phyloP scores from a whole-genome alignment of 2,797 vertebrate genomes.

The Tenualosa thibaudeaui region DNA sequence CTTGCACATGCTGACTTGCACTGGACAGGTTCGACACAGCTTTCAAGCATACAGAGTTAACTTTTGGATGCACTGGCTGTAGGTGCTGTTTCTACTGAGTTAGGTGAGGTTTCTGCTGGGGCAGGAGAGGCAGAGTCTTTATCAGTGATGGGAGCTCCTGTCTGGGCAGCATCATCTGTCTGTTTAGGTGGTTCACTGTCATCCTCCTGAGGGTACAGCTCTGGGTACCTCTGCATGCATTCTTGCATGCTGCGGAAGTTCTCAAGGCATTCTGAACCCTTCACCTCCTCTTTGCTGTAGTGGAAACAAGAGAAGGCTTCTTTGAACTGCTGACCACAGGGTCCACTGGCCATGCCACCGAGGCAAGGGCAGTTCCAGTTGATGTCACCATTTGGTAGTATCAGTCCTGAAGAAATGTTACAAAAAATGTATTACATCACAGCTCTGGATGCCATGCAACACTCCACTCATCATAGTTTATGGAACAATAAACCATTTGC shows the following conservation, averaged over 20 bases:
- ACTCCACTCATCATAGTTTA: neutral
- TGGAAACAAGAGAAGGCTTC: slow-evolving; percentile 98
- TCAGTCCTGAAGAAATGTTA: slow-evolving; percentile 75
- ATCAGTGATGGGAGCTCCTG: slow-evolving; percentile 39
- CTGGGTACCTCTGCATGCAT: slow-evolving; percentile 94
- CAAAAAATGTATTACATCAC: neutral
- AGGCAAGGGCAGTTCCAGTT: slow-evolving; percentile 98
- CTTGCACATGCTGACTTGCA: neutral
- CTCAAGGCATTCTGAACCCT: slow-evolving; percentile 92
- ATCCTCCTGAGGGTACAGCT: slow-evolving; percentile 92
- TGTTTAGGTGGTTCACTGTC: slow-evolving; percentile 65
- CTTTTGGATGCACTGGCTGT: slow-evolving; percentile 61
- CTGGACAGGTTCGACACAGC: neutral
- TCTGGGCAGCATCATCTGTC: slow-evolving; percentile 42
- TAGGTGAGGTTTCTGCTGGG: neutral
- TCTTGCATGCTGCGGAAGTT: slow-evolving; percentile 94
- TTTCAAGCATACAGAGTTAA: slow-evolving; percentile 53
- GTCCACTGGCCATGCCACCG: slow-evolving; percentile 96
- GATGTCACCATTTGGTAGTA: slow-evolving; percentile 91
- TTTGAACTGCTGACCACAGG: slow-evolving; percentile 95
- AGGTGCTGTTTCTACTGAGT: slow-evolving; percentile 43
- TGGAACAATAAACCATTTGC: neutral
- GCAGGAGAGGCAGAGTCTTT: slow-evolving; percentile 51
- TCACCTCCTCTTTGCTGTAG: slow-evolving; percentile 91
- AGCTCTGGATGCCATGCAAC: neutral